Evolutionary conservation across 1,140 invertebrate species (phyloP).

Genomic region (Drosophila pachea): DNA sequence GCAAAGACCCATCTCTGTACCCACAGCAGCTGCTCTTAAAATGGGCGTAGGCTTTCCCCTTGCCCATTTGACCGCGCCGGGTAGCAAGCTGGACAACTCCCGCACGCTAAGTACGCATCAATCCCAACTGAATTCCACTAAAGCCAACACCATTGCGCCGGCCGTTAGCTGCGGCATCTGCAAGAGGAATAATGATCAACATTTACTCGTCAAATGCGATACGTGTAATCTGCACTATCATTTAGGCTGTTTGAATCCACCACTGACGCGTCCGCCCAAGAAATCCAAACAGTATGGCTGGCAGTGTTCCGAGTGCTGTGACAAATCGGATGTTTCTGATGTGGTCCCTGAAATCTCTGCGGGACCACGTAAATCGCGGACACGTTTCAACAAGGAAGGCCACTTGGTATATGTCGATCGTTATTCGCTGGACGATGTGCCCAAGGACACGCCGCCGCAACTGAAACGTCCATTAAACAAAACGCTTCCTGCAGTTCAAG

Average conservation of each 20-base stretch:
- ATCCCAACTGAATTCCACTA: conserved; percentile 33
- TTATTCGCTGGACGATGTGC: conserved; percentile 63
- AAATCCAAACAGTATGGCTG: conserved; percentile 96
- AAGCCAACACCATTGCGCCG: conserved; percentile 39
- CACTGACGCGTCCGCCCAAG: conserved; percentile 93
- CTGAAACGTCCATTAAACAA: conserved; percentile 52
- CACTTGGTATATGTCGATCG: conserved; percentile 61
- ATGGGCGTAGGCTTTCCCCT: conserved; percentile 90
- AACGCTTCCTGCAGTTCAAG: conserved; percentile 44
- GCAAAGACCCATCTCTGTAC: conserved; percentile 82
- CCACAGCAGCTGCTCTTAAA: conserved; percentile 88
- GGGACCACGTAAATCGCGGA: conserved; percentile 86
- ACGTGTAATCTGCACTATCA: conserved; percentile 96
- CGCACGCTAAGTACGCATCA: conserved; percentile 81
- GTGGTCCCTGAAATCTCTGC: conserved; percentile 86
- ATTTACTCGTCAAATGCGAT: conserved; percentile 95
- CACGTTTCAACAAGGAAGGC: conserved; percentile 86
- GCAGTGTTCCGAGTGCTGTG: conserved; percentile 95
- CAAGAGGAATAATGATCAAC: conserved; percentile 88
- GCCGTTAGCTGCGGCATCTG: conserved; percentile 86
- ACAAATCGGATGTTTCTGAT: conserved; percentile 90
- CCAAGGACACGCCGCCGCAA: conserved; percentile 36
- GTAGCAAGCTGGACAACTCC: conserved; percentile 80
- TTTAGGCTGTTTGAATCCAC: conserved; percentile 94
- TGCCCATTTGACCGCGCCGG: conserved; percentile 80